A percentile compares a stretch with the other conserved stretches of the same genome.
phyloP scores from a whole-genome alignment of 2,888 invertebrate genomes.

The Chalcis sispes region DNA sequence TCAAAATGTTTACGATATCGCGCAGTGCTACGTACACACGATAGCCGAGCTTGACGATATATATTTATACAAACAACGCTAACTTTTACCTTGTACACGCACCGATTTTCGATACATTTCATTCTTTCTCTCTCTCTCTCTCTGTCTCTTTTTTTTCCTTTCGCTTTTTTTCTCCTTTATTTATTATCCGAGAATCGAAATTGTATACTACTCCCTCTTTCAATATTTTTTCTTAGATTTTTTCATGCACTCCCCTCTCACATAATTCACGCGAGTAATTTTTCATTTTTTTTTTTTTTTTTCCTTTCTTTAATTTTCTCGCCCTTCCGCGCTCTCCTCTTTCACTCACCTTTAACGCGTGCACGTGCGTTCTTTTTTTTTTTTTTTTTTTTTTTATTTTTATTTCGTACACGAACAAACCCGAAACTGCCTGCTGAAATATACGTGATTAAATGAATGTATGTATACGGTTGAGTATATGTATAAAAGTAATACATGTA shows the following conservation, averaged over 20 bases:
- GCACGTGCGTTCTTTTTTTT: background rate
- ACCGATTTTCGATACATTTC: constrained; percentile 9
- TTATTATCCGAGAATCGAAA: background rate
- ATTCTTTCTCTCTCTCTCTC: background rate
- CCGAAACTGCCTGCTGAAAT: background rate
- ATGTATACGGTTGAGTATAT: no score
- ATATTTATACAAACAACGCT: background rate
- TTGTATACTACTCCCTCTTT: background rate
- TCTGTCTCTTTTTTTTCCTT: background rate
- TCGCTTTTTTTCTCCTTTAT: background rate
- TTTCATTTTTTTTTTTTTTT: constrained; percentile 17
- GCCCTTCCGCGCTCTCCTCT: background rate
- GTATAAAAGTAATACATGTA: no score
- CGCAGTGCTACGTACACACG: background rate
- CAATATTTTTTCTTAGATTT: background rate
- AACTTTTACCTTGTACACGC: no score
- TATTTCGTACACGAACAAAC: no score
- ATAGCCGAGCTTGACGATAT: background rate
- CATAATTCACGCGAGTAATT: no score
- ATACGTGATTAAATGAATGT: background rate
- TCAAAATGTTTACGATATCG: constrained; percentile 4
- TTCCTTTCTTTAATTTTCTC: constrained; percentile 22
- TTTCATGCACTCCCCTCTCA: background rate
- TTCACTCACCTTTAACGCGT: background rate
- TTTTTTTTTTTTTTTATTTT: background rate